Base-by-base conservation (phyloP, 1,140 invertebrate species). In the Drosophila eugracilis region DNA sequence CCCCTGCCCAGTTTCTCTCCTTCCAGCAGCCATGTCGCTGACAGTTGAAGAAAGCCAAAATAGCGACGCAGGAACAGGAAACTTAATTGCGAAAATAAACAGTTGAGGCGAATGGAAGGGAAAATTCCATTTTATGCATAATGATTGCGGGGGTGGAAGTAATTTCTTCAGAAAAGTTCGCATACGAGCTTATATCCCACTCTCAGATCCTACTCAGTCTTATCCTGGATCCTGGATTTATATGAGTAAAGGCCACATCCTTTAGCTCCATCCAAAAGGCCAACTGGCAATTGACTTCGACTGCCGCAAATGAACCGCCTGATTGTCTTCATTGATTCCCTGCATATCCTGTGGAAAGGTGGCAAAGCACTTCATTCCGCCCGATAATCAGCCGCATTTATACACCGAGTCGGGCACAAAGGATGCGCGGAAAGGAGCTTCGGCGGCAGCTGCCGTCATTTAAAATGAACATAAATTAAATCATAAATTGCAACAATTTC, bases 391-490 rank as follows among this genome's bases (percentile, higher is more conserved):
- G 83, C 63, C 36, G 44, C 81, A 85, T 86, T 85, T 85, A 86
- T 85, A 85, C 81, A 83, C 81, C 75, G 69, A 67, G 70, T 45
- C 49, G 22, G 12, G 42, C 42, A 45, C 42, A 44, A 44, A 24
- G 22, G 42, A 37, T 52, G 76, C 76, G 44, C 69, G 26, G 37
- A 48, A 48, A 41, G 48, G 66, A 21, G 48, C 17, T 10, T 26
- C n/a, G 22, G 17, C 22, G 21, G 26, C 39, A 60, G 52, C 44
- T 37, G 60, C 39, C 37, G 65, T 57, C 69, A 75, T 85, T 88
- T 88, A 77, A 86, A 80, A 88, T 53, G 81, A 75, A 88, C 83
- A 86, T 86, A 88, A 88, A 88, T 88, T 86, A 86, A 86, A 86
- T 88, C 83, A 86, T 88, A 88, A 86, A 86, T 86, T 86, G 83